A percentile compares a stretch with the other conserved stretches of the same genome.
These are phyloP conservation scores for Odontothrips loti DNA, from an alignment of 2,888 invertebrate species.

Conservation along the genomic window DNA sequence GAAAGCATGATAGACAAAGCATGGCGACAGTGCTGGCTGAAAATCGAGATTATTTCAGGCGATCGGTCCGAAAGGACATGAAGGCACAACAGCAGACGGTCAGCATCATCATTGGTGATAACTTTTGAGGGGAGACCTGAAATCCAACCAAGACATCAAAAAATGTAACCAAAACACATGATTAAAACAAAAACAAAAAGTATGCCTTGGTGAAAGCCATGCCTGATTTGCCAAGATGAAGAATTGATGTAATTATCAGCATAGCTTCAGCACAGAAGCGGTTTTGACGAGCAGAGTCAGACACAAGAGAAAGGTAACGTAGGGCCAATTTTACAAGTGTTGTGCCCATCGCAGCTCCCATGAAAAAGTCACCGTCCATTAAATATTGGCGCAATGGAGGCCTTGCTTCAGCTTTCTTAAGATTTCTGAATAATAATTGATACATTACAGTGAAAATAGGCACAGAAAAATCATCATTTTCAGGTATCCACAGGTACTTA, in stretches of 20 bases:
- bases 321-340: constrained; percentile 88
- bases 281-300: constrained; percentile 51
- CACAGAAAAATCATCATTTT: constrained; percentile 24
- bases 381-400: constrained; percentile 83
- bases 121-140: constrained; percentile 61
- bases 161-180: constrained; percentile 29
- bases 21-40: constrained; percentile 67
- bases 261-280: constrained; percentile 73
- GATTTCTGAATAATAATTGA: constrained; percentile 44
- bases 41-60: constrained; percentile 64
- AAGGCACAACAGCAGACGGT: constrained; percentile 80
- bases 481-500: constrained; percentile 48
- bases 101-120: constrained; percentile 94
- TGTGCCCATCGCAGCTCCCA: constrained; percentile 86
- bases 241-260: constrained; percentile 79
- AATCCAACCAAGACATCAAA: constrained; percentile 36
- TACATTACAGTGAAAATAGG: constrained; percentile 21
- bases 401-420: constrained; percentile 57
- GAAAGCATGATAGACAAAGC: constrained; percentile 79
- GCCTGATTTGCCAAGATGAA: constrained; percentile 79
- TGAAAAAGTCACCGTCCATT: constrained; percentile 93
- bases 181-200: background rate
- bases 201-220: constrained; percentile 35
- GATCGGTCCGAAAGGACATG: constrained; percentile 67
- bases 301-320: constrained; percentile 55